Evolutionary conservation across 2,888 invertebrate species (phyloP).

Genomic region (Tiliacea citrago): DNA sequence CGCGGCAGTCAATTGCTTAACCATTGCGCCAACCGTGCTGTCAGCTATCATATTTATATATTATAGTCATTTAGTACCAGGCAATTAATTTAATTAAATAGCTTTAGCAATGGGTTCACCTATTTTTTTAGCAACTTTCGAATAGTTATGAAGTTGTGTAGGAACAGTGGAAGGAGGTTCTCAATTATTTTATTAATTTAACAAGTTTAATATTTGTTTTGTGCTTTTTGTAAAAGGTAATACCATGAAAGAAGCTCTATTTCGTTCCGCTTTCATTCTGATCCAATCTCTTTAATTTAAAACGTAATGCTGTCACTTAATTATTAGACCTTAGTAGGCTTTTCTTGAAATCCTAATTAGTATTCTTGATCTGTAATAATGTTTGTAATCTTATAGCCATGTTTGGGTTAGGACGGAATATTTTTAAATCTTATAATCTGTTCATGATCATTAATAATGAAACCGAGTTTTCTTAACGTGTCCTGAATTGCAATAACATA

Average conservation of each 20-base stretch:
- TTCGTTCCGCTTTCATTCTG: not conserved
- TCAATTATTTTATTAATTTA: too few relatives aligned
- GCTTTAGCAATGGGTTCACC: not conserved
- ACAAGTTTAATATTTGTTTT: not conserved
- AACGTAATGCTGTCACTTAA: constrained; percentile 23
- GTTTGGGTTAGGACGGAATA: not conserved
- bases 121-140: not conserved
- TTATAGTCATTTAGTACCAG: not conserved
- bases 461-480: not conserved
- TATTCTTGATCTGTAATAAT: constrained; percentile 30
- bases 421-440: not conserved
- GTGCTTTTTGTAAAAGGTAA: not conserved
- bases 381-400: constrained; percentile 17
- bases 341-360: constrained; percentile 36
- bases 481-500: not conserved
- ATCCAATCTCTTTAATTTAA: not conserved
- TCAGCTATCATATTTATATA: too few relatives aligned
- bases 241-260: not conserved
- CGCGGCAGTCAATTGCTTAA: too few relatives aligned
- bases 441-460: not conserved
- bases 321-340: constrained; percentile 18
- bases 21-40: too few relatives aligned
- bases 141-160: not conserved
- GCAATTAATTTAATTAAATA: not conserved
- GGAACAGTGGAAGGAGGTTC: too few relatives aligned